A percentile compares a stretch with the other conserved stretches of the same genome.
Conservation (phyloP, 2,888 invertebrate genomes). For the Chelonus formosanus region DNA sequence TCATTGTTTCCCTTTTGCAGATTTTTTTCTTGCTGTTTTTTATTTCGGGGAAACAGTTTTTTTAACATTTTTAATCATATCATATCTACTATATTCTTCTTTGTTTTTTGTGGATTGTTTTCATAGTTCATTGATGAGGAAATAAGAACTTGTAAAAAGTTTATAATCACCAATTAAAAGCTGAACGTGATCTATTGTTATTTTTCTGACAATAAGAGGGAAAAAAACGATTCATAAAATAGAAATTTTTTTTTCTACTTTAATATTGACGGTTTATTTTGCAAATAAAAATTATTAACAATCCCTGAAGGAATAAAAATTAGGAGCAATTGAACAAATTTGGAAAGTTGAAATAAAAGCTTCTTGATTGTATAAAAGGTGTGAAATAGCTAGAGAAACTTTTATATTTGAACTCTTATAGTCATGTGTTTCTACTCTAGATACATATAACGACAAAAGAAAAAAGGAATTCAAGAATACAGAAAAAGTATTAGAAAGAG, state of each 20-base stretch:
- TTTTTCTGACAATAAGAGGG: too few relatives aligned
- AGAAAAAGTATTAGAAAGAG: constrained; percentile 8
- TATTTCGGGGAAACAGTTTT: constrained; percentile 8
- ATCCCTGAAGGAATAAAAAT: too few relatives aligned
- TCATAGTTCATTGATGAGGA: not conserved
- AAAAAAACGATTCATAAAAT: too few relatives aligned
- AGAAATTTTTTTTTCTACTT: too few relatives aligned
- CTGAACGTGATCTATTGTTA: not conserved
- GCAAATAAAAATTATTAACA: too few relatives aligned
- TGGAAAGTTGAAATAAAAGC: too few relatives aligned
- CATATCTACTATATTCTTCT: constrained; percentile 5
- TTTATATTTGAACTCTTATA: not conserved
- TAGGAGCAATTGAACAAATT: too few relatives aligned
- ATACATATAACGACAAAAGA: constrained; percentile 4
- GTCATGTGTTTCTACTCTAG: constrained; percentile 22
- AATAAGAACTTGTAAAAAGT: constrained; percentile 16
- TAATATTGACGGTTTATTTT: too few relatives aligned
- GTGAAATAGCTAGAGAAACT: not conserved
- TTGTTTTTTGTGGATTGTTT: constrained; percentile 5
- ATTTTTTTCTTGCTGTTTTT: constrained; percentile 7
- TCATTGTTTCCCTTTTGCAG: constrained; percentile 26
- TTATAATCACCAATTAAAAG: constrained; percentile 24
- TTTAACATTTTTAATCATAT: not conserved
- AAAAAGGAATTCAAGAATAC: constrained; percentile 15
- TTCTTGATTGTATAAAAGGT: too few relatives aligned